These are phyloP conservation scores for Heterodera schachtii DNA, from an alignment of 1,140 invertebrate species.

Conservation along the genomic window DNA sequence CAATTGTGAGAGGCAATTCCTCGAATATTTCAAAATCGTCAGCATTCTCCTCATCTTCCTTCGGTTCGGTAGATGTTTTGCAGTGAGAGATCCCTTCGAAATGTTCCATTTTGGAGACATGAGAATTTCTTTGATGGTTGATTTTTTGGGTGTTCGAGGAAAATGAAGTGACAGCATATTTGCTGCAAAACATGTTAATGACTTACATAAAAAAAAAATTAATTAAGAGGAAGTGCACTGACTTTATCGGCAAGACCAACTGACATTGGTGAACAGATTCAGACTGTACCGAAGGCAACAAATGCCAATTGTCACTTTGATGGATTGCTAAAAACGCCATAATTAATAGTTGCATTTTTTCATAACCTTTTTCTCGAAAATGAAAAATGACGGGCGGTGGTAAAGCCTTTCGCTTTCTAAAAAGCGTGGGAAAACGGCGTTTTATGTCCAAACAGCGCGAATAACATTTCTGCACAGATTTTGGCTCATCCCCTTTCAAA, in stretches of 20 bases:
- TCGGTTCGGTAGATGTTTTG: background rate
- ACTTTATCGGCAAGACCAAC: background rate
- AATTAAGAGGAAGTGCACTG: background rate
- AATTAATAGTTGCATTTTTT: background rate
- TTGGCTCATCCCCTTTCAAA: slow-evolving; percentile 28
- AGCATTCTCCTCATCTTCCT: background rate
- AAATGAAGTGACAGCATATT: background rate
- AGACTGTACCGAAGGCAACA: background rate
- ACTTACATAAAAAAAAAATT: too few relatives aligned
- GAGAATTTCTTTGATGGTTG: background rate
- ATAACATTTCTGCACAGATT: slow-evolving; percentile 37
- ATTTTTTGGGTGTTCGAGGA: background rate
- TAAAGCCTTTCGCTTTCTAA: slow-evolving; percentile 26
- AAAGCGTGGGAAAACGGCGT: slow-evolving; percentile 32
- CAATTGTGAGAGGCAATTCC: slow-evolving; percentile 41
- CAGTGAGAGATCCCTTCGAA: background rate
- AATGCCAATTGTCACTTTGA: slow-evolving; percentile 13
- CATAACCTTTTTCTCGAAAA: slow-evolving; percentile 18
- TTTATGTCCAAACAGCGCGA: slow-evolving; percentile 22
- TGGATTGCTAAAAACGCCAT: background rate
- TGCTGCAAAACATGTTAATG: background rate
- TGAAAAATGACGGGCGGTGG: slow-evolving; percentile 22
- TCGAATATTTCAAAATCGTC: slow-evolving; percentile 12
- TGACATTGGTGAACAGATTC: background rate
- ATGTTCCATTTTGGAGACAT: background rate